Conservation (phyloP, 2,113 vertebrate genomes). For the Neodontobutis hainanensis region DNA sequence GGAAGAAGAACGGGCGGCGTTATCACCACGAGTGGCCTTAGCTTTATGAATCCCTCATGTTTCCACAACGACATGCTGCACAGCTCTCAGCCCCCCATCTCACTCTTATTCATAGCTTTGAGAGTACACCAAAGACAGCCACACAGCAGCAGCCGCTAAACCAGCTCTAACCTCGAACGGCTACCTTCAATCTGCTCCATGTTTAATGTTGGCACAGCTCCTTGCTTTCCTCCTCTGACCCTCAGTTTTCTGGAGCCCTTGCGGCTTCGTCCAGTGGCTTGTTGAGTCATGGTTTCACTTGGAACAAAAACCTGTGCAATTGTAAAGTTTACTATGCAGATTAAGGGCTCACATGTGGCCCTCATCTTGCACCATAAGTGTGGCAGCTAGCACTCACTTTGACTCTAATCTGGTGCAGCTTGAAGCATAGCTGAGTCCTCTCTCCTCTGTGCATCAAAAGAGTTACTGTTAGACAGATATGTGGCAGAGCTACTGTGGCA, state of each 20-base stretch:
- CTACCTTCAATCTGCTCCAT: conserved; percentile 48
- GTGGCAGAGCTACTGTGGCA: conserved; percentile 41
- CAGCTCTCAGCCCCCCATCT: conserved; percentile 39
- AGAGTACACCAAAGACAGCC: conserved; percentile 75
- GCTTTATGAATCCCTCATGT: conserved; percentile 37
- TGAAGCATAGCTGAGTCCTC: conserved; percentile 42
- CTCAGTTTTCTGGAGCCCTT: conserved; percentile 1
- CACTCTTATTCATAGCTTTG: conserved; percentile 54
- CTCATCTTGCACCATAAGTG: conserved; percentile 37
- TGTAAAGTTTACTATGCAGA: conserved; percentile 92
- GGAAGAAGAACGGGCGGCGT: conserved; percentile 92
- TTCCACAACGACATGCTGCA: conserved; percentile 17
- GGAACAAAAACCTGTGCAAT: conserved; percentile 71
- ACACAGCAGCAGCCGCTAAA: conserved; percentile 13
- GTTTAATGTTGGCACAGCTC: conserved; percentile 8
- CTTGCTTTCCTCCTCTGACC: conserved; percentile 22
- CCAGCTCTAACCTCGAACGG: conserved; percentile 16
- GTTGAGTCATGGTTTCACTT: conserved; percentile 56
- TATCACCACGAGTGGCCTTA: conserved; percentile 99
- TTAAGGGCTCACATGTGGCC: conserved; percentile 71
- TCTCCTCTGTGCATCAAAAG: conserved; percentile 31
- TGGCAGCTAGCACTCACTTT: conserved; percentile 73
- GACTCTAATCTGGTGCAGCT: conserved; percentile 42
- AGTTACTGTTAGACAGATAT: conserved; percentile 14
- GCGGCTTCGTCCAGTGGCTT: conserved; percentile 37